A percentile compares a stretch with the other conserved stretches of the same genome.
Evolutionary conservation across 2,113 vertebrate species (phyloP).

Genomic region (Pleuronectes platessa): DNA sequence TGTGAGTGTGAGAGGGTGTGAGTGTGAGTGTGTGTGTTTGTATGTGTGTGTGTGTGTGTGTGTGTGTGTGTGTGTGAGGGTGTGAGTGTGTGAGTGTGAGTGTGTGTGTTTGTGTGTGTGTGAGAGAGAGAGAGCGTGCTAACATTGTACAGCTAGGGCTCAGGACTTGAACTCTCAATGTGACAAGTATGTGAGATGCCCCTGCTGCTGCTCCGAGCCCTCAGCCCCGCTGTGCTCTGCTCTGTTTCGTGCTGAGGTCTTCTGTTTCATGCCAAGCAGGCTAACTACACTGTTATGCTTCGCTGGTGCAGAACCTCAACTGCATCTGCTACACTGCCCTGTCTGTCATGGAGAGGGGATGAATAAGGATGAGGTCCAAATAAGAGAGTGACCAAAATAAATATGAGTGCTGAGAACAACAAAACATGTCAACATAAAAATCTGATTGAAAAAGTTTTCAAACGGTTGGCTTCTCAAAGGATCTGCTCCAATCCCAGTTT

Average conservation of each 20-base stretch:
- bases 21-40: no score
- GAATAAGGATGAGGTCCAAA: conserved; percentile 49
- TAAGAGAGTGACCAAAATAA: conserved; percentile 5
- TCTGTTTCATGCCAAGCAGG: conserved; percentile 75
- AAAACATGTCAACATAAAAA: conserved; percentile 2
- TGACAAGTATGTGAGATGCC: conserved; percentile 47
- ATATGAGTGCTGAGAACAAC: background rate
- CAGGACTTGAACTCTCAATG: conserved; percentile 34
- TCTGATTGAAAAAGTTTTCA: conserved; percentile 16
- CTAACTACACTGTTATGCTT: conserved; percentile 75
- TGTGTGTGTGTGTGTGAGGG: no score
- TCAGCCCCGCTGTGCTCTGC: conserved; percentile 55
- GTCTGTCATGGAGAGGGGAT: conserved; percentile 25
- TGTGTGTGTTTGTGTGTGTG: no score
- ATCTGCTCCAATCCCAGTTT: conserved; percentile 2
- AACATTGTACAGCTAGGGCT: conserved; percentile 20
- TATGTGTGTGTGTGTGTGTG: no score
- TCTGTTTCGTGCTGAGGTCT: conserved; percentile 57
- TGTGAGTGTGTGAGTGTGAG: no score
- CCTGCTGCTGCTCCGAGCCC: conserved; percentile 46
- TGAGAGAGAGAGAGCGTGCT: background rate
- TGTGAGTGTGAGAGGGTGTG: no score
- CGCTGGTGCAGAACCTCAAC: conserved; percentile 74
- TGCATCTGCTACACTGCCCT: conserved; percentile 67
- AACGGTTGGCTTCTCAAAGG: conserved; percentile 26